These are phyloP conservation scores for Acanthis flammea DNA, from an alignment of 2,797 vertebrate species.

Conservation along the genomic window DNA sequence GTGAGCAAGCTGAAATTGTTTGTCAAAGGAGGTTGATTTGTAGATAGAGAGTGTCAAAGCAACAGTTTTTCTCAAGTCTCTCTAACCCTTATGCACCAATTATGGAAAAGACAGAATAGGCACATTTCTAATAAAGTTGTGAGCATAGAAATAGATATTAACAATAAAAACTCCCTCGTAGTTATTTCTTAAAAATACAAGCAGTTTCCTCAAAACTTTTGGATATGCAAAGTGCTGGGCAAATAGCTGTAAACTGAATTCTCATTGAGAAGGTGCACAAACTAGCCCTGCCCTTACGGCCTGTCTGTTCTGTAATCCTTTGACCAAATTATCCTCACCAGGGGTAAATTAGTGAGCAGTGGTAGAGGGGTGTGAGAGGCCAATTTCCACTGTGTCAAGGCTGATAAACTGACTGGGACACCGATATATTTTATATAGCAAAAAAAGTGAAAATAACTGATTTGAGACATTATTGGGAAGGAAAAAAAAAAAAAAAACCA, in stretches of 20 bases:
- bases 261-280: background rate
- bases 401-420: background rate
- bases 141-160: background rate
- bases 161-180: background rate
- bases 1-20: background rate
- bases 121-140: background rate
- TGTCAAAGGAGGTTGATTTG: background rate
- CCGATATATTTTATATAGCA: rapidly evolving
- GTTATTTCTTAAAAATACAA: background rate
- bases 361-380: background rate
- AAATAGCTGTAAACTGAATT: background rate
- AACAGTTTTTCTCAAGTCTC: background rate
- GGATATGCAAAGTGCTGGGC: background rate
- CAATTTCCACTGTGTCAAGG: rapidly evolving
- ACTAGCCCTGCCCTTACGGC: background rate
- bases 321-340: background rate
- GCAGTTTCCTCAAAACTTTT: background rate
- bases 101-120: background rate
- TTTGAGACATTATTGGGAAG: background rate
- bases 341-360: rapidly evolving
- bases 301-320: background rate
- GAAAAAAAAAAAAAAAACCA: background rate
- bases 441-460: background rate
- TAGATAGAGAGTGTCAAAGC: background rate
- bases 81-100: background rate